phyloP scores from a whole-genome alignment of 2,888 invertebrate genomes.

The Erebia palarica region DNA sequence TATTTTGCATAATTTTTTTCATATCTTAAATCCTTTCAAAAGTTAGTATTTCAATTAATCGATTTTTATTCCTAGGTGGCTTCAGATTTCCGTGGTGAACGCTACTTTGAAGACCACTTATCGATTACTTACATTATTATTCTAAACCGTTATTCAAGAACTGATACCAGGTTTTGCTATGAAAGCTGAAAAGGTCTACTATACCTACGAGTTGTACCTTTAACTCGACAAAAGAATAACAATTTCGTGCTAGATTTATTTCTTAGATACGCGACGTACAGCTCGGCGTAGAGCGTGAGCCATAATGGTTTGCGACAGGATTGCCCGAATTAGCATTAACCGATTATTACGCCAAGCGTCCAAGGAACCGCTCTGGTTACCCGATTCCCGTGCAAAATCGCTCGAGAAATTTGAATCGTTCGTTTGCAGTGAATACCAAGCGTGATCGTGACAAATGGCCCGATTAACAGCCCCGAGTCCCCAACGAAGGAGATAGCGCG shows the following conservation, averaged over 20 bases:
- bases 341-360: conserved; percentile 38
- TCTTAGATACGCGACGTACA: not conserved
- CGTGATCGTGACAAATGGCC: conserved; percentile 77
- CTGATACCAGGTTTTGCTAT: not conserved
- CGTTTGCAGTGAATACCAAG: conserved; percentile 67
- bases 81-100: no score
- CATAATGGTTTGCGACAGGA: conserved; percentile 28
- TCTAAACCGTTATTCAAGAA: no score
- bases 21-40: no score
- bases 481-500: conserved; percentile 73
- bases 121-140: no score
- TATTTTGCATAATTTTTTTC: no score
- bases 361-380: conserved; percentile 44
- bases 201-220: not conserved
- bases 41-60: no score
- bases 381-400: conserved; percentile 59
- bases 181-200: not conserved
- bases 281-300: conserved; percentile 25
- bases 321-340: conserved; percentile 34
- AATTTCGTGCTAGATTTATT: conserved; percentile 1
- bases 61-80: no score
- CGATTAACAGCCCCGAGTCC: conserved; percentile 77
- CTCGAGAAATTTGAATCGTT: conserved; percentile 69
- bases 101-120: no score
- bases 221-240: not conserved